A percentile compares a stretch with the other conserved stretches of the same genome.
phyloP scores from a whole-genome alignment of 2,888 invertebrate species.

The Crocallis elinguaria region DNA sequence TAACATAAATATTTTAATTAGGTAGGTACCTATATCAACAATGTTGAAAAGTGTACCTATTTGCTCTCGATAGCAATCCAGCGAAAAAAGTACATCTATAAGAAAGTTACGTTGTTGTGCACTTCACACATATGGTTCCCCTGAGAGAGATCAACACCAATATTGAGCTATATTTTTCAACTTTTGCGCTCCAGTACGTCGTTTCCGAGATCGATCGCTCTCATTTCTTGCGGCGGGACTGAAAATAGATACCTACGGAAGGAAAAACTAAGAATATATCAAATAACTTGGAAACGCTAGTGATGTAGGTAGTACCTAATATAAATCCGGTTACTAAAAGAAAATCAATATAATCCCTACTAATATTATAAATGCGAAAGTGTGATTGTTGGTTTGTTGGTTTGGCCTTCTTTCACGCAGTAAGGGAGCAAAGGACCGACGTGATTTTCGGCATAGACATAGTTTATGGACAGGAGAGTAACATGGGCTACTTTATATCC shows the following conservation, averaged over 20 bases:
- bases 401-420: too few species aligned
- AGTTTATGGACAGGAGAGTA: too few species aligned
- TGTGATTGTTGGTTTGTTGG: too few species aligned
- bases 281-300: neutral
- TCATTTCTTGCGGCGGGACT: constrained; percentile 8
- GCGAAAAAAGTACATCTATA: neutral
- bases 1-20: too few species aligned
- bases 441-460: too few species aligned
- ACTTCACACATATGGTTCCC: constrained; percentile 14
- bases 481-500: too few species aligned
- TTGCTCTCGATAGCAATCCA: neutral
- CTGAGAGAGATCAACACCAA: constrained; percentile 27
- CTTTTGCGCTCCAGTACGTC: constrained; percentile 23
- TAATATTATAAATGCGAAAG: too few species aligned
- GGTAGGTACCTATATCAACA: neutral
- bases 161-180: constrained; percentile 28
- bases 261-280: neutral
- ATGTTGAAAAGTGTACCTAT: neutral
- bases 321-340: too few species aligned
- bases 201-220: constrained; percentile 25
- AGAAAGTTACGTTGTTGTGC: constrained; percentile 1
- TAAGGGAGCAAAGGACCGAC: too few species aligned
- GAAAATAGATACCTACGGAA: neutral
- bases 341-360: too few species aligned
- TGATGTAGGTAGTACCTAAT: neutral